These are phyloP conservation scores for Rhamnusium bicolor DNA, from an alignment of 2,888 invertebrate genomes.

Conservation along the genomic window DNA sequence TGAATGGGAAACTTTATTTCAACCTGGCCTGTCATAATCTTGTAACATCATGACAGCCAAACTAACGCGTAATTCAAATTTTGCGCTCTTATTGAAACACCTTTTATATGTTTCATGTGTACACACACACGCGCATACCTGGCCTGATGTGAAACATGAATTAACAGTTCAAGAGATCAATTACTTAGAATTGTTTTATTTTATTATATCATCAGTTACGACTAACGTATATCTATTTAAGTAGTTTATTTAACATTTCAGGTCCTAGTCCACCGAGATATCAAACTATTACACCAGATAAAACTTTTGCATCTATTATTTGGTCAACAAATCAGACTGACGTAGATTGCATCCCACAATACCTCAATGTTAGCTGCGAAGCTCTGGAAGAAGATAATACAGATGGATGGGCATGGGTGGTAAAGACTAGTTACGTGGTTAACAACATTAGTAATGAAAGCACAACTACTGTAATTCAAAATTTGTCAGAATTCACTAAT, in stretches of 20 bases:
- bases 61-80: too few relatives aligned
- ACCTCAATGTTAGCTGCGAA: not conserved
- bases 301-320: not conserved
- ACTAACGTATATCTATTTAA: too few relatives aligned
- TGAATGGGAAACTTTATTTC: too few relatives aligned
- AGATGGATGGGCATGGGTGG: slow-evolving; percentile 7
- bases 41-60: too few relatives aligned
- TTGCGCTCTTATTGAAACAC: too few relatives aligned
- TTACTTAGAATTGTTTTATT: too few relatives aligned
- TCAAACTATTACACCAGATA: not conserved
- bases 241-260: not conserved
- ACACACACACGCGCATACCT: too few relatives aligned
- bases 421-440: not conserved
- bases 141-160: too few relatives aligned
- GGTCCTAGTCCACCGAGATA: slow-evolving; percentile 4
- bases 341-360: not conserved
- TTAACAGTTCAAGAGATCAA: too few relatives aligned
- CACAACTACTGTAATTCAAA: not conserved
- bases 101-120: too few relatives aligned
- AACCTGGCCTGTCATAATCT: too few relatives aligned
- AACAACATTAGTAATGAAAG: not conserved
- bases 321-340: not conserved
- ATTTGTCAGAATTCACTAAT: slow-evolving; percentile 17
- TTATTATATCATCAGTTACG: too few relatives aligned
- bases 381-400: not conserved